A percentile compares a stretch with the other conserved stretches of the same genome.
These are phyloP conservation scores for Uloborus diversus DNA, from an alignment of 1,140 invertebrate species.

Conservation along the genomic window DNA sequence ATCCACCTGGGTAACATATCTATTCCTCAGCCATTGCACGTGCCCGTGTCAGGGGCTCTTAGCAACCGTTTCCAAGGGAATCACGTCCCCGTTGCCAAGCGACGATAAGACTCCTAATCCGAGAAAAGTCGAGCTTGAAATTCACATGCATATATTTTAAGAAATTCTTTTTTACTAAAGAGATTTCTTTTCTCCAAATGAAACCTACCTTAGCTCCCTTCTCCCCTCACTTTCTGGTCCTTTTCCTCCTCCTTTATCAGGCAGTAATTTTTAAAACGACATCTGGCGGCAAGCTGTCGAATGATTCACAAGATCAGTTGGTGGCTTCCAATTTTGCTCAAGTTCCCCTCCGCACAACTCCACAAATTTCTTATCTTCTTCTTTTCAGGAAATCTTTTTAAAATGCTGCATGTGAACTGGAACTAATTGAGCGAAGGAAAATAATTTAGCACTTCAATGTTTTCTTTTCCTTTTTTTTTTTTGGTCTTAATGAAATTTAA, in stretches of 20 bases:
- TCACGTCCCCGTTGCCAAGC: slow-evolving; percentile 42
- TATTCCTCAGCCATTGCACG: slow-evolving; percentile 35
- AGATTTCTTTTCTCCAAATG: slow-evolving; percentile 45
- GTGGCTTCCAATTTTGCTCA: slow-evolving; percentile 47
- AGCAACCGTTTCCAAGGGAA: slow-evolving; percentile 47
- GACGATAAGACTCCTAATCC: slow-evolving; percentile 46
- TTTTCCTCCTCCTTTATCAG: background rate
- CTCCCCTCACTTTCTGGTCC: no score
- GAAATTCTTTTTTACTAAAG: slow-evolving; percentile 31
- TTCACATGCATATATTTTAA: slow-evolving; percentile 45
- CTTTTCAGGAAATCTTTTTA: no score
- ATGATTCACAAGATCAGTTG: background rate
- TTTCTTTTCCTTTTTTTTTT: no score
- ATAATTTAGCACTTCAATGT: no score
- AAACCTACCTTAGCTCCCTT: no score
- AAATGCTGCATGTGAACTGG: no score
- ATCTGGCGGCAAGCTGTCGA: background rate
- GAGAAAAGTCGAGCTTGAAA: slow-evolving; percentile 16
- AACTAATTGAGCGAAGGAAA: no score
- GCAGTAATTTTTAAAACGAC: slow-evolving; percentile 17
- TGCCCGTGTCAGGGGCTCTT: slow-evolving; percentile 41
- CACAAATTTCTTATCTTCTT: no score
- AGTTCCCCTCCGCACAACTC: no score
- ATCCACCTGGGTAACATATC: slow-evolving; percentile 39
- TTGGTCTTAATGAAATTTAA: no score